Percentiles rank a stretch among this genome's conserved stretches.
Conservation (phyloP, 2,888 invertebrate species). For the Silvanus unidentatus region DNA sequence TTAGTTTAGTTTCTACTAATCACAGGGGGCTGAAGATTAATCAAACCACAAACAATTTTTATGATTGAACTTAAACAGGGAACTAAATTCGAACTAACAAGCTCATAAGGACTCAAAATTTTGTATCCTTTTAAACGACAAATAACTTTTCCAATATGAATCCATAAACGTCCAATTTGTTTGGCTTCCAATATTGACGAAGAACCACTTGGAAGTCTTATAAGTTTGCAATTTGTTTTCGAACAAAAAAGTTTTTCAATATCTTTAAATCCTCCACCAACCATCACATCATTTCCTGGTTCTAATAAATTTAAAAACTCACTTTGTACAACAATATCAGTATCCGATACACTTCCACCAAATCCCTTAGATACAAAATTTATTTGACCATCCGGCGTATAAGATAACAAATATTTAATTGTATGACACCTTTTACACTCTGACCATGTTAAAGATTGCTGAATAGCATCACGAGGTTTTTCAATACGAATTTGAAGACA, state of each 20-base stretch:
- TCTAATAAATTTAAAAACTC: constrained; percentile 21
- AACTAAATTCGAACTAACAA: constrained; percentile 18
- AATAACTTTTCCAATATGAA: constrained; percentile 33
- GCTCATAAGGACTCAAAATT: constrained; percentile 22
- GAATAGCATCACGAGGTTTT: constrained; percentile 24
- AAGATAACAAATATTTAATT: constrained; percentile 30
- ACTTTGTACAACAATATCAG: constrained; percentile 19
- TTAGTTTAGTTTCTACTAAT: no score
- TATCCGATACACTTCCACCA: constrained; percentile 21
- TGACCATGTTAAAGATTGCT: constrained; percentile 30
- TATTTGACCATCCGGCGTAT: constrained; percentile 22
- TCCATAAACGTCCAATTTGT: constrained; percentile 27
- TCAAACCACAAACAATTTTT: constrained; percentile 17
- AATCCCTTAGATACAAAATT: constrained; percentile 23
- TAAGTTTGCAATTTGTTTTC: constrained; percentile 11
- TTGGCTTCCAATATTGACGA: constrained; percentile 20
- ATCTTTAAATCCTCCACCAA: constrained; percentile 27
- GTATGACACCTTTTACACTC: constrained; percentile 31
- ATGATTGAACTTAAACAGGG: constrained; percentile 16
- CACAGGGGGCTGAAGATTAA: constrained; percentile 18
- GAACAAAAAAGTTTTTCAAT: constrained; percentile 14
- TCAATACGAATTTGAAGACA: constrained; percentile 28
- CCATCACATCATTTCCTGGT: constrained; percentile 15
- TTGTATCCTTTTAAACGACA: constrained; percentile 25
- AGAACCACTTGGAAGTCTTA: constrained; percentile 23